A percentile compares a stretch with the other conserved stretches of the same genome.
Evolutionary conservation across 1,140 invertebrate genomes (phyloP).

Genomic region (Subanguina moxae): DNA sequence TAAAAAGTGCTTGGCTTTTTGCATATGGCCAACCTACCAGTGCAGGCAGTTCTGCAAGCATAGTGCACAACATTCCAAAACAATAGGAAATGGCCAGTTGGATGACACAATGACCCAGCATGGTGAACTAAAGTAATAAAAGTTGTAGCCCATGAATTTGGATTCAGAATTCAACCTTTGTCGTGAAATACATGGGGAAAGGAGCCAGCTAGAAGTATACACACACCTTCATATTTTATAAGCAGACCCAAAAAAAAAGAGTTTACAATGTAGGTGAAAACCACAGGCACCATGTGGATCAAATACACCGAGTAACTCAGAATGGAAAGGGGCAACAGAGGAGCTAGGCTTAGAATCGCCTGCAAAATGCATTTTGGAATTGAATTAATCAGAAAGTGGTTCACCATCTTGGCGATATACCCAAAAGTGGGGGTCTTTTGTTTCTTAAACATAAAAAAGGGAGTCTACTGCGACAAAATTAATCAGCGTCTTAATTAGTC

Average conservation of each 20-base stretch:
- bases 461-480: neutral
- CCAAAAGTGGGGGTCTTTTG: too few species aligned
- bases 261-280: constrained; percentile 50
- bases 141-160: neutral
- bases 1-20: too few species aligned
- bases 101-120: constrained; percentile 52
- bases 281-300: constrained; percentile 59
- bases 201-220: constrained; percentile 28
- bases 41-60: constrained; percentile 52
- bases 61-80: constrained; percentile 51
- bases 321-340: constrained; percentile 50
- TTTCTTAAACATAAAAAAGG: neutral
- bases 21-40: too few species aligned
- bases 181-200: constrained; percentile 50
- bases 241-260: too few species aligned
- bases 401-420: too few species aligned
- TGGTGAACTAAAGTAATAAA: constrained; percentile 15
- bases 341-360: constrained; percentile 27
- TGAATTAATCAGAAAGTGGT: too few species aligned
- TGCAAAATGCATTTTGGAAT: neutral
- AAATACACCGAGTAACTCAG: constrained; percentile 55
- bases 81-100: constrained; percentile 52
- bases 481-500: too few species aligned
- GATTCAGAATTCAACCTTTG: neutral
- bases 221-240: too few species aligned